Base-by-base conservation (phyloP, 1,140 invertebrate genomes). In the Bombus impatiens region DNA sequence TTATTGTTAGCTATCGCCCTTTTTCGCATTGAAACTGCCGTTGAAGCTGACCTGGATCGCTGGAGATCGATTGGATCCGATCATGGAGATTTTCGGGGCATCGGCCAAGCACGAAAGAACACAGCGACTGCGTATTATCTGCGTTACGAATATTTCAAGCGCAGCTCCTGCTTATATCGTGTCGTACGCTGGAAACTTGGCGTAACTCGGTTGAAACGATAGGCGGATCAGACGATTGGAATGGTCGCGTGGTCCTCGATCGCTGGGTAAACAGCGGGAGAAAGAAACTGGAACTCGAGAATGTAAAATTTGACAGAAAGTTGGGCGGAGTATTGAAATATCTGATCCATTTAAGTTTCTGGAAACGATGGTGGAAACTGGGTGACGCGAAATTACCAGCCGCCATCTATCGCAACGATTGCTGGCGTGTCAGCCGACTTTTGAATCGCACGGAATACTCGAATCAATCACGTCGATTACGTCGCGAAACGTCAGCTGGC, bases 391-490 rank as follows among this genome's bases (percentile, higher is more conserved):
- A 53, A 57, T 68, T 35, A 25, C 28, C 25, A n/a, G 2, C 6
- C 35, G 25, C 12, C n/a, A 65, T 44, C 42, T 1, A n/a, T 44
- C 81, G 25, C 13, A 53, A 82, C 32, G 57, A 59, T 53, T n/a
- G 53, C 59, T 28, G 28, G 59, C 42, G 22, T 75, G 81, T 76
- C 76, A 72, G 40, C 35, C 35, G 65, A 72, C 82, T 84, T 67
- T 68, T n/a, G 62, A 84, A 84, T 87, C 77, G 67, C 86, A 79
- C 62, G 75, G 71, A 77, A 85, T 68, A 67, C 67, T 65, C 65
- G 82, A 85, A 85, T 88, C 78, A 65, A 79, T 88, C 86, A 65
- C 40, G 59, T 78, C 77, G 77, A 79, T 44, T 67, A 37, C 68
- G 81, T 83, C 57, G 44, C 28, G 28, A 62, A 37, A 53, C 10